Evolutionary conservation across 2,113 vertebrate genomes (phyloP), one percentile per base, ranked within the genome.

Genomic region (Monarcha castaneiventris): DNA sequence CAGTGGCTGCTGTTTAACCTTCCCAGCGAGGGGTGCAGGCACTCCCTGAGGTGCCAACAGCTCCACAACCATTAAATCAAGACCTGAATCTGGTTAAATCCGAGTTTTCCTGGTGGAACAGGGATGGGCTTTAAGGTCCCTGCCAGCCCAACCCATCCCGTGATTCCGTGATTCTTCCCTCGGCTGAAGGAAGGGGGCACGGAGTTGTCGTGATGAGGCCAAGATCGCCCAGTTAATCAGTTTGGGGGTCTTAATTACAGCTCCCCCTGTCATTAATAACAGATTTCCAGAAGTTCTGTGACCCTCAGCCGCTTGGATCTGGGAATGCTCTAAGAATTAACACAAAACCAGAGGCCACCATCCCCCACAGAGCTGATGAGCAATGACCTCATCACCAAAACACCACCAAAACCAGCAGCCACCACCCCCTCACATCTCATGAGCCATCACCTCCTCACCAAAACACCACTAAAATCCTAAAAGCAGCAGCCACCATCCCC

Each of bases 11-110:
- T 11, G 10, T 68, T 79, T 16, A 0, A 72, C 29, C 67, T 29
- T 16, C 58, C 58, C 80, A 9, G 49, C 0, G 2, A 0, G 13
- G 33, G 5, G 13, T 0, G 7, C 2, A 3, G 7, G 51, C 33
- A 1, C 1, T 21, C 10, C n/a, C 35, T 8, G 14, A 9, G 32
- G 16, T 15, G n/a, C 48, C 15, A 4, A 18, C 32, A 2, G 20
- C n/a, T 37, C 27, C 16, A 16, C 4, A 10, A 3, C 2, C 39
- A 20, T 59, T 27, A 51, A 69, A 20, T 10, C 26, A 4, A 51
- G 20, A 14, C 43, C 22, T 25, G 15, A 33, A 17, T 29, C 35
- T 30, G n/a, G 8, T 29, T 13, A 49, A 74, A 41, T 7, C 1
- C 0, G 25, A 1, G 21, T 19, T 16, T 71, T 44, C n/a, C 39